phyloP scores from a whole-genome alignment of 2,113 vertebrate species.

The Cynopterus brachyotis region DNA sequence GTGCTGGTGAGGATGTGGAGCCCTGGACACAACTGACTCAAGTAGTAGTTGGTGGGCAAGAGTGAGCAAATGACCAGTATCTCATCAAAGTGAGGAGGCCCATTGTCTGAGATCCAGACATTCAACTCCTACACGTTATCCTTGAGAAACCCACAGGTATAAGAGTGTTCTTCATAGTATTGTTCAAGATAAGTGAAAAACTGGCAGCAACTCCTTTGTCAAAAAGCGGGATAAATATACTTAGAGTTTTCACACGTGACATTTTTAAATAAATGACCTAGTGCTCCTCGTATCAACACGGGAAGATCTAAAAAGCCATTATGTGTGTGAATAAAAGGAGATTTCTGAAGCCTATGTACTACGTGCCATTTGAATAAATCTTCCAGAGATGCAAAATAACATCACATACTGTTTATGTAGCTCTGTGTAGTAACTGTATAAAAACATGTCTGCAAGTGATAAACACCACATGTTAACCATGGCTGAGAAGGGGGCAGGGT shows the following conservation, averaged over 20 bases:
- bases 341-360: not conserved
- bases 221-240: not conserved
- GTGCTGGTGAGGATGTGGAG: not conserved
- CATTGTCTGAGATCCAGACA: not conserved
- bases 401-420: not conserved
- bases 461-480: not conserved
- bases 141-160: not conserved
- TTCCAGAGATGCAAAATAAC: not conserved
- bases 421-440: not conserved
- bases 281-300: too few species aligned
- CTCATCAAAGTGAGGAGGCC: not conserved
- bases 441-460: not conserved
- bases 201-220: not conserved
- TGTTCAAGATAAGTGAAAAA: not conserved
- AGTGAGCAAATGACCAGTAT: not conserved
- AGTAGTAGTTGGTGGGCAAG: not conserved
- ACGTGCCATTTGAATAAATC: not conserved
- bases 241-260: not conserved
- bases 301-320: not conserved
- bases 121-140: not conserved
- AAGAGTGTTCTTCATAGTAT: not conserved
- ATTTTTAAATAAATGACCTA: not conserved
- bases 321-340: not conserved
- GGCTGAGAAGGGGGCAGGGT: not conserved
- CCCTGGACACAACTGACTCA: rapidly evolving